These are phyloP conservation scores for Lophura nycthemera DNA, from an alignment of 2,113 vertebrate species.

Conservation along the genomic window DNA sequence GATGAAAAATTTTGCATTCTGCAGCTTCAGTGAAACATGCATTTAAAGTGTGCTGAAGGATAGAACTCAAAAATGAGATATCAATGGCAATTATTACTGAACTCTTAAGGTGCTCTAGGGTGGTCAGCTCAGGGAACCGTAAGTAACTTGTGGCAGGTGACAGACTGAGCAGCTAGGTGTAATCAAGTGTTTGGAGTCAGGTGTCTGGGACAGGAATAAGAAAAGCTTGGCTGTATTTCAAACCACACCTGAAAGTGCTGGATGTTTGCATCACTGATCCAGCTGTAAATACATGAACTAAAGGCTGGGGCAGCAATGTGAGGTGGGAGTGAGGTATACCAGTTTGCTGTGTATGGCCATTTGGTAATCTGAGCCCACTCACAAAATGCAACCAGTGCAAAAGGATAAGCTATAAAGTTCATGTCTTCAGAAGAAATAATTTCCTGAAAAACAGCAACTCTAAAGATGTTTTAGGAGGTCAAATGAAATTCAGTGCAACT, in stretches of 20 bases:
- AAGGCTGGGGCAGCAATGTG: background rate
- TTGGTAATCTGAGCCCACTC: background rate
- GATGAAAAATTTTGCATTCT: slow-evolving; percentile 14
- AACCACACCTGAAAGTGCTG: background rate
- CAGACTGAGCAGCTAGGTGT: background rate
- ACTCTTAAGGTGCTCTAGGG: background rate
- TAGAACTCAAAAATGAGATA: slow-evolving; percentile 31
- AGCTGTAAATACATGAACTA: background rate
- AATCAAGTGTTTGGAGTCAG: background rate
- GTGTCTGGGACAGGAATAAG: background rate
- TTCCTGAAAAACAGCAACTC: background rate
- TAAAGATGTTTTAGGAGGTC: background rate
- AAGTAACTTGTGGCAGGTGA: slow-evolving; percentile 1
- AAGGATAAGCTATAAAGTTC: background rate
- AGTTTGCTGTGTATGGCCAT: background rate
- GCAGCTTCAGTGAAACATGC: background rate
- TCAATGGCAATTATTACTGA: slow-evolving; percentile 12
- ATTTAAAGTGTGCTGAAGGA: slow-evolving; percentile 16
- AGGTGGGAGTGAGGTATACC: background rate
- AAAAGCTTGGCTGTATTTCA: background rate
- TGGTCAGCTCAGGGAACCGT: background rate
- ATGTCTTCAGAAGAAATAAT: background rate
- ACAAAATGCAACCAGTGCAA: background rate
- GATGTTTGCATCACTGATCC: background rate
- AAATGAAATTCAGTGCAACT: background rate